These are phyloP conservation scores for Zophobas morio DNA, from an alignment of 1,140 invertebrate genomes.

Conservation along the genomic window DNA sequence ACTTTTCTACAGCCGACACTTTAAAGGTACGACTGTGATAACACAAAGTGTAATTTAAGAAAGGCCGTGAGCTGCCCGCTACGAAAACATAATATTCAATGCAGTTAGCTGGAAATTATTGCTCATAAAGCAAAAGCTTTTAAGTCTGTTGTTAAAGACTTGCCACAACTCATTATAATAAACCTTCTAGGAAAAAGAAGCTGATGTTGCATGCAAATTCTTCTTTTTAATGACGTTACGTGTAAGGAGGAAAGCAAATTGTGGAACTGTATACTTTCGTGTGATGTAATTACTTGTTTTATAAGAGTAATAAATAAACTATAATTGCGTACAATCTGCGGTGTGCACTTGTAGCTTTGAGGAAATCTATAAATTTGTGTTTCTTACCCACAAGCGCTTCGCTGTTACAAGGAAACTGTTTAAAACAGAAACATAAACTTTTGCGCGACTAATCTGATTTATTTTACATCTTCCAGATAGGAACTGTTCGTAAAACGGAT, in stretches of 20 bases:
- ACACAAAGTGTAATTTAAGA: constrained; percentile 30
- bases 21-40: constrained; percentile 9
- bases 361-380: constrained; percentile 15
- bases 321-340: constrained; percentile 27
- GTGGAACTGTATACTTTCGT: constrained; percentile 3
- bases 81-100: constrained; percentile 9
- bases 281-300: constrained; percentile 14
- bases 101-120: constrained; percentile 11
- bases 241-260: background rate
- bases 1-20: constrained; percentile 14
- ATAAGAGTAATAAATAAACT: constrained; percentile 20
- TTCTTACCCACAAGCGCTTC: background rate
- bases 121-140: constrained; percentile 9
- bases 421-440: background rate
- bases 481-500: too few species aligned
- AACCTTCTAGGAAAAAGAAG: constrained; percentile 15
- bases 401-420: background rate
- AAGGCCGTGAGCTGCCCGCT: background rate
- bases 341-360: constrained; percentile 2
- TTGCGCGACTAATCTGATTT: too few species aligned
- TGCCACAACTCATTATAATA: constrained; percentile 26
- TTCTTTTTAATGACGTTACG: constrained; percentile 28
- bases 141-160: background rate
- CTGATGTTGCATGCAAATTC: constrained; percentile 16
- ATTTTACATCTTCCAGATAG: too few species aligned